Base-by-base conservation (phyloP, 2,113 vertebrate genomes). In the Eidolon helvum region DNA sequence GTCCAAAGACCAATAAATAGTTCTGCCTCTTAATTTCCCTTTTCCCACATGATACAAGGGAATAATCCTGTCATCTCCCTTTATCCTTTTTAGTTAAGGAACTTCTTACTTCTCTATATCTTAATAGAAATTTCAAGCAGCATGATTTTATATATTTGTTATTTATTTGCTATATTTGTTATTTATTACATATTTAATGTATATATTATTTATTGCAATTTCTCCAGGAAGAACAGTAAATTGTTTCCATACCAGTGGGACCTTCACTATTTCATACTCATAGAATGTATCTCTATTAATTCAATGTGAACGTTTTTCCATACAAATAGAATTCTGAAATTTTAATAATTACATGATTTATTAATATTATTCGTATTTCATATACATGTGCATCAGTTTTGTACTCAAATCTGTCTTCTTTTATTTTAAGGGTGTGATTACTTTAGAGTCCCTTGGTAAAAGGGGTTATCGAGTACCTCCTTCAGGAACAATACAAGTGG, bases 401-500 rank as follows among this genome's bases (percentile, higher is more conserved):
- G 77, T 96, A 96, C 63, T 98, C 87, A 98, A 90, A 90, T 83
- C 83, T 85, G 7, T 96, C 82, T 97, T 90, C 94, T 74, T 93
- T 96, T 93, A 89, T 95, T 98, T 91, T 95, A 97, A 99, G 99
- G 99, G 99, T 99, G 99, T 99, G 93, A 99, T 99, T 98, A 99
- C 99, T 99, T 98, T 99, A 98, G 99, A 99, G 99, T 99, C 99
- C 98, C 99, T 99, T 98, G 99, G 99, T 91, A 99, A 99, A 99
- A 99, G 99, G 99, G 99, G 99, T 98, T 99, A 99, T 97, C 99
- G 99, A 94, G 99, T 99, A 98, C 99, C 99, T 99, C 99, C 99
- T 99, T 99, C 99, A 99, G 99, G 99, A 99, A 99, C 99, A 98
- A 99, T 99, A 99, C 99, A 99, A 99, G 99, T 99, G 99, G 99